A percentile compares a stretch with the other conserved stretches of the same genome.
Evolutionary conservation across 1,140 invertebrate species (phyloP).

Genomic region (Pseudomyrmex dendroicus): DNA sequence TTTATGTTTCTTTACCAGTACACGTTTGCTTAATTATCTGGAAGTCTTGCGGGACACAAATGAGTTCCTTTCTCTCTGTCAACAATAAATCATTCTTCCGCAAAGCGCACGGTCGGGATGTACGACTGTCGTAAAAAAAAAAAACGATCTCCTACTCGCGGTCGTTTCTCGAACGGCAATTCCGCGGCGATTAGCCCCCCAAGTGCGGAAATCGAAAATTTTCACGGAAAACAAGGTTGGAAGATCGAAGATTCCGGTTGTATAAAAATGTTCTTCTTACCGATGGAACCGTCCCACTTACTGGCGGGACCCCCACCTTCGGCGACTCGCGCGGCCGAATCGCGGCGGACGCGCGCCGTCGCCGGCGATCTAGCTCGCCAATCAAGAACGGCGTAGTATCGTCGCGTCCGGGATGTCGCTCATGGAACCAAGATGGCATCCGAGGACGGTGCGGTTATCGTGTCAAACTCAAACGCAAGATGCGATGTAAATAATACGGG

Average conservation of each 20-base stretch:
- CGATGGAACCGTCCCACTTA: slow-evolving; percentile 58
- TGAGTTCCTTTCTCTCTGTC: too few relatives aligned
- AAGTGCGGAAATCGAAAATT: slow-evolving; percentile 35
- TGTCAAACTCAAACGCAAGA: slow-evolving; percentile 83
- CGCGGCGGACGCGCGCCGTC: slow-evolving; percentile 41
- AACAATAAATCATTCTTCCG: too few relatives aligned
- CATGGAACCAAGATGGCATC: slow-evolving; percentile 85
- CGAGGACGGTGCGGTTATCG: slow-evolving; percentile 82
- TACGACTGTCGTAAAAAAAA: too few relatives aligned
- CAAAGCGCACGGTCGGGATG: too few relatives aligned
- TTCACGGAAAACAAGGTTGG: slow-evolving; percentile 58
- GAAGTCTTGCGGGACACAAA: too few relatives aligned
- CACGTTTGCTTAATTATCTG: too few relatives aligned
- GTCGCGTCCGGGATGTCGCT: slow-evolving; percentile 69
- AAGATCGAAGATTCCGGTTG: slow-evolving; percentile 66
- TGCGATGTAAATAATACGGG: slow-evolving; percentile 84
- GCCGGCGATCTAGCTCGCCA: slow-evolving; percentile 62
- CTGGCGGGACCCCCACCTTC: slow-evolving; percentile 60
- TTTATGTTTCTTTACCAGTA: too few relatives aligned
- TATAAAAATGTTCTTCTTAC: slow-evolving; percentile 63
- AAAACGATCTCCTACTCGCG: too few relatives aligned
- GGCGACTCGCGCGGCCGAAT: slow-evolving; percentile 51
- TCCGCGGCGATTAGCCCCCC: not conserved
- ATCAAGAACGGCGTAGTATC: slow-evolving; percentile 69
- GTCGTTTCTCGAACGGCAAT: too few relatives aligned